phyloP scores from a whole-genome alignment of 2,113 vertebrate species.

The Regulus satrapa region DNA sequence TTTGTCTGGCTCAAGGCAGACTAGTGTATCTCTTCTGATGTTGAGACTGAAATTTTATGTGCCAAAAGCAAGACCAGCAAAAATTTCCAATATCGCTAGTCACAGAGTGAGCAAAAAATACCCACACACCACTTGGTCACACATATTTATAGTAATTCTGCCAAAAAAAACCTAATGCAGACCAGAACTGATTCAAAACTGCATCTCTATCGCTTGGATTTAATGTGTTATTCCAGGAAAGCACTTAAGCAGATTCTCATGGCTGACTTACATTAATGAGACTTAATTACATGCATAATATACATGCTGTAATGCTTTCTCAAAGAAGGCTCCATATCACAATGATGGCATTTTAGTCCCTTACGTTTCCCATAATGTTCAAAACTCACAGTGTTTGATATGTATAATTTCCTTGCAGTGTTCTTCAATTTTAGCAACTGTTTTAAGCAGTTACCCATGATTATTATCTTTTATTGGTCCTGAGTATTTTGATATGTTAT shows the following conservation, averaged over 20 bases:
- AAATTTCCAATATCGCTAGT: not conserved
- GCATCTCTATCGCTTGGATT: not conserved
- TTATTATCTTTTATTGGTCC: not conserved
- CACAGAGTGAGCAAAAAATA: not conserved
- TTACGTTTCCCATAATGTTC: not conserved
- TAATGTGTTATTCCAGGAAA: not conserved
- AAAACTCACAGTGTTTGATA: not conserved
- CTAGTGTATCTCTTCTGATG: not conserved
- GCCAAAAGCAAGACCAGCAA: not conserved
- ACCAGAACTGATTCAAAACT: not conserved
- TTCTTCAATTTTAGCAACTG: not conserved
- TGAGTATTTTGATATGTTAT: not conserved
- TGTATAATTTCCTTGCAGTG: not conserved
- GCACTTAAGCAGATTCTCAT: not conserved
- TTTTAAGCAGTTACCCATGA: not conserved
- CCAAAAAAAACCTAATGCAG: not conserved
- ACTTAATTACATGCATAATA: slow-evolving; percentile 1
- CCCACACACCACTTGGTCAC: not conserved
- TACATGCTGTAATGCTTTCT: not conserved
- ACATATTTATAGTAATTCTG: not conserved
- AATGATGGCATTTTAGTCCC: not conserved
- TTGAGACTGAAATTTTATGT: not conserved
- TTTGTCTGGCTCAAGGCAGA: not conserved
- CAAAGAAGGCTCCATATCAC: not conserved
- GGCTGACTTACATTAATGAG: slow-evolving; percentile 2